Evolutionary conservation across 2,113 vertebrate genomes (phyloP).

Genomic region (Mesoclemmys tuberculata): DNA sequence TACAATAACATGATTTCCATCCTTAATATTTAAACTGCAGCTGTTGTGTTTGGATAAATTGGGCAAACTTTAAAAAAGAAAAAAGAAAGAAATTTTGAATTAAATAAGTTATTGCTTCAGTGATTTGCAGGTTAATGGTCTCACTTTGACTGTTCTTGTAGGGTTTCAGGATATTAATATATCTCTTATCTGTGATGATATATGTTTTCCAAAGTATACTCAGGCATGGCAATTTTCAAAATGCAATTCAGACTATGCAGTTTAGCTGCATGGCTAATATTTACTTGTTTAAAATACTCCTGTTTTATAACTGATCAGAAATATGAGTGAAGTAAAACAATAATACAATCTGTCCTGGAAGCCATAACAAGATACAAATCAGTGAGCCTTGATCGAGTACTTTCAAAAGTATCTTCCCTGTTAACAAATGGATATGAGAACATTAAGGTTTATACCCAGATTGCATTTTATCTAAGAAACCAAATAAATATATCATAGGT

Average conservation of each 20-base stretch:
- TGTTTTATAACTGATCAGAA: conserved; percentile 46
- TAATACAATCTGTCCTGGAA: conserved; percentile 57
- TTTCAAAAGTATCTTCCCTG: conserved; percentile 71
- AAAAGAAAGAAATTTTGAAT: neutral
- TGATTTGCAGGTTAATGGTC: neutral
- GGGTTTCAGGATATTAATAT: neutral
- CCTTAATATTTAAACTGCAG: neutral
- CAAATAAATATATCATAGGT: conserved; percentile 73
- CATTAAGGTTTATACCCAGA: conserved; percentile 72
- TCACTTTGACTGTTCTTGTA: neutral
- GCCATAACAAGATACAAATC: conserved; percentile 66
- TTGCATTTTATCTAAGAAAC: conserved; percentile 70
- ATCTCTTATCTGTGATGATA: neutral
- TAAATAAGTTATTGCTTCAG: neutral
- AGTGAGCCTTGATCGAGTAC: conserved; percentile 66
- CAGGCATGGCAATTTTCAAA: neutral
- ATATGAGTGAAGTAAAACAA: conserved; percentile 48
- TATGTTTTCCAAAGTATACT: neutral
- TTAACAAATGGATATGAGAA: conserved; percentile 77
- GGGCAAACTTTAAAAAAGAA: neutral
- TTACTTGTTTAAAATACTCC: conserved; percentile 39
- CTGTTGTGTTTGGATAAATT: neutral
- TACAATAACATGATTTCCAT: neutral
- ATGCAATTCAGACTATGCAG: neutral
- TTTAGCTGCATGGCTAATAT: conserved; percentile 53